Conservation (phyloP, 2,888 invertebrate genomes). For the Hydroisotoma schaefferi region DNA sequence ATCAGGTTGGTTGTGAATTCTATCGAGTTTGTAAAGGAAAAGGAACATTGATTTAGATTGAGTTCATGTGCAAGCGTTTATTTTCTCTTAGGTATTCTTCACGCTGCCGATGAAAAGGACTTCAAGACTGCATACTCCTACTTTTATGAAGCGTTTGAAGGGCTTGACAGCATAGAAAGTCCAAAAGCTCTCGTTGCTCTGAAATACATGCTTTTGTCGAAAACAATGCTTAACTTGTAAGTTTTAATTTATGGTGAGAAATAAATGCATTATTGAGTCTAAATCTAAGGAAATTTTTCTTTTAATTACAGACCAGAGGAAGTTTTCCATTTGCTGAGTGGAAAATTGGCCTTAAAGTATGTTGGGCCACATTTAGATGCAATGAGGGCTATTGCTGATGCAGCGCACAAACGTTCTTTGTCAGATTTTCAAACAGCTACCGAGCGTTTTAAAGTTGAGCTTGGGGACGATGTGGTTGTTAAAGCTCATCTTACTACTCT, state of each 20-base stretch:
- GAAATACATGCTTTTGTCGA: slow-evolving; percentile 98
- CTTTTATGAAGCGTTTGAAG: slow-evolving; percentile 99
- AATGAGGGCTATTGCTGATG: slow-evolving; percentile 94
- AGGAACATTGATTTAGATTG: slow-evolving; percentile 2
- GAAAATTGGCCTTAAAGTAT: slow-evolving; percentile 95
- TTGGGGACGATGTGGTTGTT: slow-evolving; percentile 89
- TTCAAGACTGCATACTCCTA: slow-evolving; percentile 99
- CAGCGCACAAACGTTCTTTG: slow-evolving; percentile 92
- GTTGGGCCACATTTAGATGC: slow-evolving; percentile 94
- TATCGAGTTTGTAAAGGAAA: neutral
- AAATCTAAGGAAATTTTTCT: neutral
- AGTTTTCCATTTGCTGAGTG: slow-evolving; percentile 89
- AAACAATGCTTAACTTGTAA: slow-evolving; percentile 86
- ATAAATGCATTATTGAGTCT: neutral
- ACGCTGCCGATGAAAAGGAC: slow-evolving; percentile 99
- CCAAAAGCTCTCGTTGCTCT: slow-evolving; percentile 89
- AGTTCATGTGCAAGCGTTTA: neutral
- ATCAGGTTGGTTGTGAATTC: slow-evolving; percentile 62
- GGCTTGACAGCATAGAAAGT: slow-evolving; percentile 91
- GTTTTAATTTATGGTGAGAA: slow-evolving; percentile 39
- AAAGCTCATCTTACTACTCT: slow-evolving; percentile 93
- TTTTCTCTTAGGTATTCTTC: slow-evolving; percentile 66
- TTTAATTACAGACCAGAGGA: slow-evolving; percentile 74
- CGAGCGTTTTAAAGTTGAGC: slow-evolving; percentile 77
- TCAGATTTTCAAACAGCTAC: slow-evolving; percentile 91